Evolutionary conservation across 2,888 invertebrate species (phyloP), one percentile per base, ranked within the genome.

Genomic region (Drosophila robusta): DNA sequence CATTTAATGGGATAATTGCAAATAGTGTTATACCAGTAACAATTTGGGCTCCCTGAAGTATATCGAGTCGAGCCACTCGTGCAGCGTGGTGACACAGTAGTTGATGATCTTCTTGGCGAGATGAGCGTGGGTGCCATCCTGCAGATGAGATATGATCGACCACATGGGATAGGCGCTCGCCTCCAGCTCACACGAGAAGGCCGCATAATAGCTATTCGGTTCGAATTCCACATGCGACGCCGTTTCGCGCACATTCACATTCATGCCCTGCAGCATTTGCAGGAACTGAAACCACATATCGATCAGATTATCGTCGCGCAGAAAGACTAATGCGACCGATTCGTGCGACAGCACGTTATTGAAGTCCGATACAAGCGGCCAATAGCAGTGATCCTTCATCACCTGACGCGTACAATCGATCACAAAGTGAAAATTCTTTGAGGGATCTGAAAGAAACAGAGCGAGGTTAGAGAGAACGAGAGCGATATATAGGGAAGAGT

Each of bases 81-180:
- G 95, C 84, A 98, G 93, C 78, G 96, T 96, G 55, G 94, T 94
- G 36, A 96, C 93, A 92, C 97, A 97, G 87, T 95, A 95, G 55
- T 94, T 93, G 29, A 98, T 93, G 69, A 97, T 95, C 78, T 96
- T 94, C 77, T 95, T 94, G 50, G 97, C 97, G 41, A 97, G 93
- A 75, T 95, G 94, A 22, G 96, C 96, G 87, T 96, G 96, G 75
- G 94, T 94, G 8, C 94, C 93, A 89, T 95, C 96, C 68, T 95
- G 94, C 36, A 98, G 93, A 93, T 99, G 98, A 45, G 96, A 96
- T 57, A 98, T 96, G 63, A 99, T 94, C 12, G 98, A 97, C 98
- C 98, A 99, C 98, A 99, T 98, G 1, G 98, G 98, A 93, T 98
- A 98, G 12, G 98, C 98, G 87, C 98, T 98, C 24, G 98, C 98